Percentiles rank a stretch among this genome's conserved stretches.
These are phyloP conservation scores for Ceraclea dissimilis DNA, from an alignment of 2,888 invertebrate species.

Conservation along the genomic window DNA sequence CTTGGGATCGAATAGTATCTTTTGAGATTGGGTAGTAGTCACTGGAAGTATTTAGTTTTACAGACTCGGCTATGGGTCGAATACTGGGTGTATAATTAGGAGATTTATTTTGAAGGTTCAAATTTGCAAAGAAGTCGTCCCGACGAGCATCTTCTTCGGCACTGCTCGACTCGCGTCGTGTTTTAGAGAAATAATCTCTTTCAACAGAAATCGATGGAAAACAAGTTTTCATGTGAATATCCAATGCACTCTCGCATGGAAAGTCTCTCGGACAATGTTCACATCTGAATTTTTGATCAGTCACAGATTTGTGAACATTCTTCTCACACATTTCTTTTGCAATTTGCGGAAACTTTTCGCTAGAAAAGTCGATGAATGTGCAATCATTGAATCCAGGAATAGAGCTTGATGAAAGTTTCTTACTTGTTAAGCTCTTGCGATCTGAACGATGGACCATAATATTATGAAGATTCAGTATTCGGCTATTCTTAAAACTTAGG, in stretches of 20 bases:
- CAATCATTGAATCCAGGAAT: conserved; percentile 63
- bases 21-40: conserved; percentile 32
- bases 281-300: conserved; percentile 59
- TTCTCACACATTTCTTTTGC: conserved; percentile 66
- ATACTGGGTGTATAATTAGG: conserved; percentile 45
- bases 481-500: conserved; percentile 64
- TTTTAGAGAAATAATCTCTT: conserved; percentile 29
- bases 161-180: conserved; percentile 28
- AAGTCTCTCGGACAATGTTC: conserved; percentile 64
- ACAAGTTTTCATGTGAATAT: conserved; percentile 55
- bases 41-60: conserved; percentile 41
- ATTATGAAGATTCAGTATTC: conserved; percentile 63
- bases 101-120: conserved; percentile 68
- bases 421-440: conserved; percentile 26
- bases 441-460: conserved; percentile 49
- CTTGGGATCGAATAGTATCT: conserved; percentile 39
- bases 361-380: conserved; percentile 72
- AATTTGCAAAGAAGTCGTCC: conserved; percentile 73
- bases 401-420: conserved; percentile 36
- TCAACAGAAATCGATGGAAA: conserved; percentile 33
- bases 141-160: conserved; percentile 56
- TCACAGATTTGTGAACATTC: conserved; percentile 52
- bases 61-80: conserved; percentile 38
- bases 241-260: conserved; percentile 58
- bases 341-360: conserved; percentile 71